Evolutionary conservation across 2,888 invertebrate species (phyloP), one percentile per base, ranked within the genome.

Genomic region (Hypselothyrea guttata): DNA sequence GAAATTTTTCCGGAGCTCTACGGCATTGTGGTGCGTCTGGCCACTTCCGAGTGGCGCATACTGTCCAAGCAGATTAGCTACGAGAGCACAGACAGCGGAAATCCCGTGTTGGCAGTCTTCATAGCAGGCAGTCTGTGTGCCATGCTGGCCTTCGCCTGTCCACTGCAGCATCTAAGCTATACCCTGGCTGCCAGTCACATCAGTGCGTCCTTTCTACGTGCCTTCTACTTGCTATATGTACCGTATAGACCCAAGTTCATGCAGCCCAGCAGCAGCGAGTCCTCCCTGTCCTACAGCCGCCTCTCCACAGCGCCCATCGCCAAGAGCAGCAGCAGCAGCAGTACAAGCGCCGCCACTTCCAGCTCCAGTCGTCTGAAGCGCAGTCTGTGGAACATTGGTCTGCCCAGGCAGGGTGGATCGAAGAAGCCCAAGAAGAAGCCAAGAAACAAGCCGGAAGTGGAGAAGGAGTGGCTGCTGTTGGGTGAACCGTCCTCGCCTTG

Each of bases 121-220:
- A 91, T 91, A 38, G 91, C 91, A 68, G 92, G 92, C 48, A 91
- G 92, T 63, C 84, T 92, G 28, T 91, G 92, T 37, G 91, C 92
- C 41, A 91, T 92, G 86, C 74, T 92, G 60, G 92, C 92, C 2
- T 92, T 92, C 74, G 91, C 92, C 33, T 92, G 92, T 69, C 92
- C 92, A 1, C 72, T 92, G 63, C 90, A 91, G 54, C 91, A 92
- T 76, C 86, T 92, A 16, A 91, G 91, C 35, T 90, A 91, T 40
- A 89, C 88, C 2, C 56, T 90, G 53, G 90, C 90, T 0, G 90
- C 87, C n/a, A 88, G 90, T 48, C 88, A 90, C 66, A 68, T 90
- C n/a, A 75, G 76, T 12, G 84, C 84, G 0, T 87, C 83, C 0
- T 79, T 88, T 22, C 78, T 90, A 22, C 75, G 89, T 31, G 89